Percentiles rank a stretch among this genome's conserved stretches.
Evolutionary conservation across 2,888 invertebrate species (phyloP).

Genomic region (Eristalinus sepulchralis): DNA sequence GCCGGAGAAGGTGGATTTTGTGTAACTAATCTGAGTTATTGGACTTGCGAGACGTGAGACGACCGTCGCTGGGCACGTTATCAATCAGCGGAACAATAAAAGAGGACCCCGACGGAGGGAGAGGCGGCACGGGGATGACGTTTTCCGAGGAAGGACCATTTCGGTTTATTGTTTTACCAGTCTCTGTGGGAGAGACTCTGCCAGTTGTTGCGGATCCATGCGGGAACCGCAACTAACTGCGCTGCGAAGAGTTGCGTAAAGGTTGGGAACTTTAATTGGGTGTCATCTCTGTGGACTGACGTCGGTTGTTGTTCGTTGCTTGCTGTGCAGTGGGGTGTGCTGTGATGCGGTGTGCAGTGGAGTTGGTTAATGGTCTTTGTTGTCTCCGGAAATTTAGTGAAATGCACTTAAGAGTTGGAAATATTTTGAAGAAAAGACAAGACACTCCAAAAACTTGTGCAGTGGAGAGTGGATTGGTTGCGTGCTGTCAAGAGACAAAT

Average conservation of each 20-base stretch:
- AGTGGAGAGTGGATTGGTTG: no score
- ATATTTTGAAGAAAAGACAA: no score
- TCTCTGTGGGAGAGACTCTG: background rate
- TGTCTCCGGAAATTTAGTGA: background rate
- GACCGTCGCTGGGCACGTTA: slow-evolving; percentile 25
- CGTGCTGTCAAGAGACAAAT: no score
- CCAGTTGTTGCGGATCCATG: background rate
- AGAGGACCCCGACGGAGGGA: background rate
- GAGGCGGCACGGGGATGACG: background rate
- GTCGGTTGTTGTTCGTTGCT: no score
- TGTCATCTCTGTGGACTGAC: background rate
- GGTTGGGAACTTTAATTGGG: background rate
- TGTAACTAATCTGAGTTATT: slow-evolving; percentile 64
- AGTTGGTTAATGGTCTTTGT: background rate
- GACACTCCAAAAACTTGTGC: no score
- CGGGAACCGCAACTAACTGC: background rate
- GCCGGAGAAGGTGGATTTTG: slow-evolving; percentile 42
- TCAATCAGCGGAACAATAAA: slow-evolving; percentile 48
- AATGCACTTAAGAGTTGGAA: no score
- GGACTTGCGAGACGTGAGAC: slow-evolving; percentile 32
- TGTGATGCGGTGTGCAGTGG: background rate
- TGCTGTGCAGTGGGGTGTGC: background rate
- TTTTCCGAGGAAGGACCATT: background rate
- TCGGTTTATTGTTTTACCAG: background rate
- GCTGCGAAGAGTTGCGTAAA: background rate